Evolutionary conservation across 2,113 vertebrate genomes (phyloP), one percentile per base, ranked within the genome.

Genomic region (Furnarius figulus): DNA sequence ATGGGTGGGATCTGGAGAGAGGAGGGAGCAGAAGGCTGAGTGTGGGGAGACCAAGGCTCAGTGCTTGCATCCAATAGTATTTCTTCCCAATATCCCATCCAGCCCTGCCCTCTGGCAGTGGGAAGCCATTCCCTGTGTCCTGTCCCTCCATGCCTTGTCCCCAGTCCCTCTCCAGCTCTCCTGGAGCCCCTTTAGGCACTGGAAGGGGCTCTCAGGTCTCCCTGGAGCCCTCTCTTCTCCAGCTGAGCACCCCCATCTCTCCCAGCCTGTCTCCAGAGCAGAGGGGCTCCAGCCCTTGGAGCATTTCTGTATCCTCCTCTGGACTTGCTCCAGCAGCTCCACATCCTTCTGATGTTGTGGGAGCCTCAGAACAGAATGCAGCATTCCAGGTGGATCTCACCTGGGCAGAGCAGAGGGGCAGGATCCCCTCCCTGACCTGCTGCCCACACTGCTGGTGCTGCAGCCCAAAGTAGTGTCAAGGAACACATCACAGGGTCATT

Each of bases 181-280:
- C 44, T 75, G 53, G 53, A 74, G 52, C 61, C 22, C 52, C 37
- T 89, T 23, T 0, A 52, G 52, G 44, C 49, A 1, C 66, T 71
- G 56, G 0, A 1, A 79, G 40, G 35, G 17, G 40, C 31, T 80
- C 67, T 63, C 61, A 82, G 78, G 23, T 82, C 39, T 75, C 24
- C n/a, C 30, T 82, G 87, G 70, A 75, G 3, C 46, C 22, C 75
- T 61, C 14, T 14, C 58, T 0, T 63, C 37, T 66, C 76, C 76
- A 66, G 50, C 9, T 1, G 67, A 66, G 0, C 50, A 5, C 0
- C 0, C 35, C 35, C 50, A 88, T 31, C 35, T 67, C 61, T 82
- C 44, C 68, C 68, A 81, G 50, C 50, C 58, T 58, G 47, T 11
- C 39, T 70, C 18, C 46, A 68, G 30, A 35, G 52, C 37, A 52